Conservation (phyloP, 2,888 invertebrate species). For the Apamea monoglypha region DNA sequence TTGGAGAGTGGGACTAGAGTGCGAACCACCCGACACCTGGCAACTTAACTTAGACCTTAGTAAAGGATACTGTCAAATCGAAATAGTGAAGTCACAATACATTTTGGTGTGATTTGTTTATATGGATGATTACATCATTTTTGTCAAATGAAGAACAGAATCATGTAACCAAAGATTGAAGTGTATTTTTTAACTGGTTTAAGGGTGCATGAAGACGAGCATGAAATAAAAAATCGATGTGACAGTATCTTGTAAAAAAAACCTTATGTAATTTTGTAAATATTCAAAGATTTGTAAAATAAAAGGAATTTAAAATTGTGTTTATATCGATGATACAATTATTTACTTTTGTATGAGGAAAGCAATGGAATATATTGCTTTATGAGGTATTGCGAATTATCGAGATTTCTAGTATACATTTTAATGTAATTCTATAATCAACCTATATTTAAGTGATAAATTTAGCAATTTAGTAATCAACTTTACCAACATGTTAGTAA, state of each 20-base stretch:
- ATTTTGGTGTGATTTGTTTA: slow-evolving; percentile 40
- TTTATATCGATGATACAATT: slow-evolving; percentile 29
- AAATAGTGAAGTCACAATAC: slow-evolving; percentile 54
- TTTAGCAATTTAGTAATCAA: slow-evolving; percentile 51
- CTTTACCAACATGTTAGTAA: slow-evolving; percentile 63
- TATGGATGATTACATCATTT: slow-evolving; percentile 35
- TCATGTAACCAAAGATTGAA: slow-evolving; percentile 61
- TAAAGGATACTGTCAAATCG: slow-evolving; percentile 75
- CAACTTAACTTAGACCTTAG: slow-evolving; percentile 65
- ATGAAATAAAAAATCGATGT: slow-evolving; percentile 41
- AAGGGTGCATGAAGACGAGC: slow-evolving; percentile 27
- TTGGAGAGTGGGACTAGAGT: slow-evolving; percentile 97
- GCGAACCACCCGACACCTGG: slow-evolving; percentile 66
- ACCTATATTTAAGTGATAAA: slow-evolving; percentile 41
- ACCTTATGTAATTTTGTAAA: slow-evolving; percentile 60
- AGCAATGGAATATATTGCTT: slow-evolving; percentile 40
- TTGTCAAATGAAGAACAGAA: slow-evolving; percentile 17
- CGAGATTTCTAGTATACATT: slow-evolving; percentile 56
- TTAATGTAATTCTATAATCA: slow-evolving; percentile 56
- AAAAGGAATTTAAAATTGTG: slow-evolving; percentile 37
- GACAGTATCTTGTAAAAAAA: slow-evolving; percentile 58
- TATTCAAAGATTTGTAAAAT: slow-evolving; percentile 63
- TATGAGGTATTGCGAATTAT: slow-evolving; percentile 37
- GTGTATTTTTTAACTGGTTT: slow-evolving; percentile 38
- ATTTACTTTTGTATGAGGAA: slow-evolving; percentile 38